Percentiles rank a stretch among this genome's conserved stretches.
Evolutionary conservation across 1,140 invertebrate species (phyloP).

Genomic region (Drosophila orena): DNA sequence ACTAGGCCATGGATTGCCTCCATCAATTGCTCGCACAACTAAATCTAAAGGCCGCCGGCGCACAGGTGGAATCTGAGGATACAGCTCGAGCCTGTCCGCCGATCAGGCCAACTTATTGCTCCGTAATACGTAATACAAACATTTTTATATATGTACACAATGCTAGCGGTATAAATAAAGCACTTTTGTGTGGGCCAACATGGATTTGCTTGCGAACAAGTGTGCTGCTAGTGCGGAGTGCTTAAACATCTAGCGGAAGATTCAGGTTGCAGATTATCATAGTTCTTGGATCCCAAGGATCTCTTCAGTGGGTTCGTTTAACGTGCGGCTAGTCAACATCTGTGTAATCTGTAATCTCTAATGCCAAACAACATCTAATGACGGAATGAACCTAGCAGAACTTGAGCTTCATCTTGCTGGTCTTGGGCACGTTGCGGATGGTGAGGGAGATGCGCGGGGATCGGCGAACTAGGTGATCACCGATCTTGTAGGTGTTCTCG

Average conservation of each 20-base stretch:
- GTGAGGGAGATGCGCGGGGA: constrained; percentile 94
- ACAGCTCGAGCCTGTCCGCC: constrained; percentile 17
- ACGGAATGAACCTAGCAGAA: constrained; percentile 61
- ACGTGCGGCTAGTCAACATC: constrained; percentile 44
- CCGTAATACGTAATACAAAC: constrained; percentile 38
- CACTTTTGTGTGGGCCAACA: constrained; percentile 45
- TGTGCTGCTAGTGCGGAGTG: constrained; percentile 44
- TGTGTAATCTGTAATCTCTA: not conserved
- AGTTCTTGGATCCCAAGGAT: constrained; percentile 17
- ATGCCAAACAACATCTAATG: constrained; percentile 28
- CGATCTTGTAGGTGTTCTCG: constrained; percentile 86
- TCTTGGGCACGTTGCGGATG: constrained; percentile 96
- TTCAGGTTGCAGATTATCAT: constrained; percentile 33
- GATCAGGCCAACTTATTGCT: constrained; percentile 36
- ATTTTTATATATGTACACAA: constrained; percentile 47
- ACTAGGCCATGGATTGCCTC: constrained; percentile 37
- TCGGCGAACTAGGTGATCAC: constrained; percentile 87
- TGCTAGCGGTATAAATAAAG: constrained; percentile 47
- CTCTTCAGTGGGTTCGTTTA: constrained; percentile 56
- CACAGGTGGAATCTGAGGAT: constrained; percentile 4
- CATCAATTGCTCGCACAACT: constrained; percentile 60
- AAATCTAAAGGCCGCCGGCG: constrained; percentile 56
- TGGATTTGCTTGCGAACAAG: constrained; percentile 31
- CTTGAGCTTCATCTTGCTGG: constrained; percentile 91
- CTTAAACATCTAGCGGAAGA: constrained; percentile 74